Base-by-base conservation (phyloP, 2,797 vertebrate species). In the Dryobates pubescens region DNA sequence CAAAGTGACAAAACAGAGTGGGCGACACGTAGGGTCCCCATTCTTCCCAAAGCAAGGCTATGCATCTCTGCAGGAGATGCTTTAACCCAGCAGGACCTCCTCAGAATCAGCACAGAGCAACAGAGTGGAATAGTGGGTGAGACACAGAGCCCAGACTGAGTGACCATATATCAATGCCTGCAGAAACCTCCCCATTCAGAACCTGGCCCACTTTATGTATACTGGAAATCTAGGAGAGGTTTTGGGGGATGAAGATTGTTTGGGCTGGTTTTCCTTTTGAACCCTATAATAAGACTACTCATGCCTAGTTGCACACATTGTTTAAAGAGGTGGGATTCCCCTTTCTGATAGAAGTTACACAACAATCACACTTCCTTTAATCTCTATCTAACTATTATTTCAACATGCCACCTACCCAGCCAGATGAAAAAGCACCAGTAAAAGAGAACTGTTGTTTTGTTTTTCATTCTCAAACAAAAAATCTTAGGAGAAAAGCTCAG, bases 301-400 rank as follows among this genome's bases (percentile, higher is more conserved):
- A 22, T 2, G 0, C 58, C 82, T 89, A 68, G 54, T 4, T 84
- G 70, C 30, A 24, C 32, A 59, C 6, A 2, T 49, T 86, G 57
- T 51, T 88, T 86, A 85, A 93, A 80, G 88, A 74, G 47, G 51
- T 82, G 95, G 95, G 93, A 95, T 96, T 96, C 90, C 95, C 94
- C 94, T 65, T 70, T 64, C 72, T 88, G 86, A 92, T 38, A 90
- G 74, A 82, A 94, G 71, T 56, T 73, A 51, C 49, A 64, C 6
- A 77, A 82, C 54, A 86, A 45, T 56, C 83, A 74, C 5, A 5
- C 32, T 94, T 86, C 71, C 77, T 96, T 96, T 96, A 71, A 96
- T 96, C 95, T 95, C 83, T 56, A 65, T 54, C 64, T 56, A 61
- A 77, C 65, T 82, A 82, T 93, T 89, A 67, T 68, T 81, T 76